Base-by-base conservation (phyloP, 1,140 invertebrate species). In the Drosophila paulistorum region DNA sequence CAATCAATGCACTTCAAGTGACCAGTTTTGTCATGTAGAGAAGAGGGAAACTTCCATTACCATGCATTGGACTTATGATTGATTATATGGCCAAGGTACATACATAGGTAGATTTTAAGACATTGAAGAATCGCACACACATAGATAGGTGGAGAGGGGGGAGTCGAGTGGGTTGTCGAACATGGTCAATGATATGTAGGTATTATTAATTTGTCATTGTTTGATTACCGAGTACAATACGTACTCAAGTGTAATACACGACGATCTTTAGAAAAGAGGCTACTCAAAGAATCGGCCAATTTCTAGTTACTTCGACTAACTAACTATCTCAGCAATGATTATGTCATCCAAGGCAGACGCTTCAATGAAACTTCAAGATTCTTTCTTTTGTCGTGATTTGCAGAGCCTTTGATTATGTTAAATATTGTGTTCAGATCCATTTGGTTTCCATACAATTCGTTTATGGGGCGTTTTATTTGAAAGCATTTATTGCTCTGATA, bases 401-500 rank as follows among this genome's bases (percentile, higher is more conserved):
- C 6, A 6, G 30, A 30, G 6, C 6, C 30, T 30, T 30, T 5
- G n/a, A 45, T 45, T 45, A 14, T 45, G 42, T 14, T 48, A 10
- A 48, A 9, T 10, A 9, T 13, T 48, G 17, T 23, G 20, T 51
- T 10, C 14, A 48, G 17, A 48, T 48, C 45, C 2, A 2, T 51
- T 51, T 23, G 45, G 1, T 20, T 7, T 10, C 13, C 10, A 30
- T 30, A 20, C 7, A 14, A 45, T 45, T 45, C 13, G 39, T 76
- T 76, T 77, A 62, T 71, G 74, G 67, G 58, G 42, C 75, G 76
- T 65, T 81, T 87, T 79, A 87, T 81, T 76, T 61, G 65, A 71
- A 73, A 71, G 45, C 42, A 67, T 70, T 89, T 87, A 87, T 89
- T 87, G 77, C 71, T 37, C 69, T 77, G 83, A 87, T 87, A 89